phyloP scores from a whole-genome alignment of 35 echinoderm and acorn worm genomes.

The Apostichopus parvimensis region DNA sequence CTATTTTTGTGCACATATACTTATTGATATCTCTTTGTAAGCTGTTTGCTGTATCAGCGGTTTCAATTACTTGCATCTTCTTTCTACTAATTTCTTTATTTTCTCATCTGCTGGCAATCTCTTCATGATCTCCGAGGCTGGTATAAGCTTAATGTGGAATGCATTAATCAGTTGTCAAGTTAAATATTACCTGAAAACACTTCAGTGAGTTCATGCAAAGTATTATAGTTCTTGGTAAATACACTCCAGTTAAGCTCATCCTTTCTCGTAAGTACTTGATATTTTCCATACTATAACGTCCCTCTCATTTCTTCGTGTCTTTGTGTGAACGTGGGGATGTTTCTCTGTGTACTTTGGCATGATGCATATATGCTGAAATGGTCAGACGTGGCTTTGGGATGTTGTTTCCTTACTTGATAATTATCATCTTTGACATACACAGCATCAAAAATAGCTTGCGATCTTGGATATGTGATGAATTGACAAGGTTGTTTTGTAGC shows the following conservation, averaged over 20 bases:
- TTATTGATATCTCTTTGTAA: no score
- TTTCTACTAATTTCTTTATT: no score
- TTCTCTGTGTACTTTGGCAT: background rate
- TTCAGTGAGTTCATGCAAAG: background rate
- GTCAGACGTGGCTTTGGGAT: background rate
- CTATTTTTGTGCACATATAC: no score
- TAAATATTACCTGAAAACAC: background rate
- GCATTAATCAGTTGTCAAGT: no score
- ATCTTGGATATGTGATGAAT: no score
- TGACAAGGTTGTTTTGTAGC: no score
- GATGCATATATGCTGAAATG: background rate
- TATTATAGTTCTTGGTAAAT: background rate
- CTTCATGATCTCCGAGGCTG: no score
- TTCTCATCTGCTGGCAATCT: no score
- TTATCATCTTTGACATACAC: background rate
- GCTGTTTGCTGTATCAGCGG: no score
- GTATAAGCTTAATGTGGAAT: no score
- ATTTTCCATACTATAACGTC: background rate
- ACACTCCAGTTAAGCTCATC: background rate
- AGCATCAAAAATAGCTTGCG: background rate
- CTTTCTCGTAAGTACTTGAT: background rate
- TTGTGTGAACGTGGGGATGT: background rate
- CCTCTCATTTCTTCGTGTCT: no score
- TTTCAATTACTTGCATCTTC: no score
- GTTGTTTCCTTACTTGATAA: background rate